Conservation (phyloP, 1,140 invertebrate genomes). For the Berghia stephanieae region DNA sequence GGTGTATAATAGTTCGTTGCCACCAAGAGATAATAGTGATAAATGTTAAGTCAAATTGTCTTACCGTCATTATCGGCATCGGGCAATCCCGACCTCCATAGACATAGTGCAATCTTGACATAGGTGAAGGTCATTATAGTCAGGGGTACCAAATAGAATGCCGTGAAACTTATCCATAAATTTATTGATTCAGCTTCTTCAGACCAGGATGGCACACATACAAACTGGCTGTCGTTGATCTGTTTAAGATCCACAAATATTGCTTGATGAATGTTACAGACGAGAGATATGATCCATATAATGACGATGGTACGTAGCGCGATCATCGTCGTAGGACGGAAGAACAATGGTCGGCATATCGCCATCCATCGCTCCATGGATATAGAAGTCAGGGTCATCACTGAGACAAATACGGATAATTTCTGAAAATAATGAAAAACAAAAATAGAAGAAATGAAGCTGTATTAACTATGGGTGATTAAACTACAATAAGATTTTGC, state of each 20-base stretch:
- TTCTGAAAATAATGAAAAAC: conserved; percentile 71
- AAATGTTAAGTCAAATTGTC: too few relatives aligned
- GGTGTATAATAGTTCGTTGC: too few relatives aligned
- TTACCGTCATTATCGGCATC: conserved; percentile 35
- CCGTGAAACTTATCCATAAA: conserved; percentile 75
- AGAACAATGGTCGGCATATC: conserved; percentile 88
- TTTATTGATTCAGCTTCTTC: conserved; percentile 69
- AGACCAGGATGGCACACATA: conserved; percentile 36
- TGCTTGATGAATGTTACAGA: conserved; percentile 35
- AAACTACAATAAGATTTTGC: too few relatives aligned
- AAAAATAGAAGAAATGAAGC: not conserved
- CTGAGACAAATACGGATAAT: conserved; percentile 87
- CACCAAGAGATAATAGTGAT: not conserved
- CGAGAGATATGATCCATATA: conserved; percentile 76
- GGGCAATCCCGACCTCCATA: conserved; percentile 73
- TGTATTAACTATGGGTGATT: too few relatives aligned
- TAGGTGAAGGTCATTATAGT: conserved; percentile 86
- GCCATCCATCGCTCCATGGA: conserved; percentile 92
- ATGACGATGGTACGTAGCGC: conserved; percentile 74
- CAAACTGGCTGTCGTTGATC: conserved; percentile 1
- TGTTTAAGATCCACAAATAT: conserved; percentile 20
- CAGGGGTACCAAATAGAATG: conserved; percentile 82
- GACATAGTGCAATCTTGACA: conserved; percentile 81
- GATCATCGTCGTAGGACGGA: conserved; percentile 77
- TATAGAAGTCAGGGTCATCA: conserved; percentile 88